Evolutionary conservation across 92 coral and sea anemone species (phyloP), one percentile per base, ranked within the genome.

Genomic region (Umimayanthus kanabou): DNA sequence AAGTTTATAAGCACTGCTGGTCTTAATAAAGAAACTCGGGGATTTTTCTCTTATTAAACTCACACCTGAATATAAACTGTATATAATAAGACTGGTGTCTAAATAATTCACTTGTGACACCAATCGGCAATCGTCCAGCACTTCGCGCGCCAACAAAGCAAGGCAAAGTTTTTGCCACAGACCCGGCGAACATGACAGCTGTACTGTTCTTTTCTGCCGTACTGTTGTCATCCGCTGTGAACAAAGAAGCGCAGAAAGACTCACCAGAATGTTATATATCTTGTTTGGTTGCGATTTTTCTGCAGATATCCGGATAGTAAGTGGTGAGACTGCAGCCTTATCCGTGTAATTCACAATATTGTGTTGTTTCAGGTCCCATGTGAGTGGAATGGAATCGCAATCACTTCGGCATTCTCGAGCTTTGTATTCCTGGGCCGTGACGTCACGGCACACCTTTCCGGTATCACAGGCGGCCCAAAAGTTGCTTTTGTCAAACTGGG

Each of bases 391-490:
- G 73, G 87, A 83, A 83, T 83, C 64, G 78, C 69, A 83, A 83
- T 70, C 25, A 83, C 64, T 83, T 83, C 65, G 78, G 87, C 50
- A 83, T 77, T 82, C 86, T n/a, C 28, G 29, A 26, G 28, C 14
- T 55, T 88, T 84, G 89, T 90, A 88, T 91, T 40, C 90, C 89
- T 29, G 79, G 47, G 57, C 65, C 58, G 91, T 91, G 91, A 91
- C 93, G 93, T 91, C 93, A 88, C 93, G 91, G 80, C 92, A 86
- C 92, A 90, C 92, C 92, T 83, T 70, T 29, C 39, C 87, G 45
- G 18, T 29, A 11, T 6, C 79, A 83, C 87, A 83, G 87, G 87
- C 79, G 25, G 79, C 65, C 87, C 77, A 70, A 2, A 47, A 15
- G 64, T 53, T 49, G 49, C 3, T 14, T 7, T 7, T 58, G 28